A percentile compares a stretch with the other conserved stretches of the same genome.
Evolutionary conservation across 2,888 invertebrate genomes (phyloP).

Genomic region (Dicycla oo): DNA sequence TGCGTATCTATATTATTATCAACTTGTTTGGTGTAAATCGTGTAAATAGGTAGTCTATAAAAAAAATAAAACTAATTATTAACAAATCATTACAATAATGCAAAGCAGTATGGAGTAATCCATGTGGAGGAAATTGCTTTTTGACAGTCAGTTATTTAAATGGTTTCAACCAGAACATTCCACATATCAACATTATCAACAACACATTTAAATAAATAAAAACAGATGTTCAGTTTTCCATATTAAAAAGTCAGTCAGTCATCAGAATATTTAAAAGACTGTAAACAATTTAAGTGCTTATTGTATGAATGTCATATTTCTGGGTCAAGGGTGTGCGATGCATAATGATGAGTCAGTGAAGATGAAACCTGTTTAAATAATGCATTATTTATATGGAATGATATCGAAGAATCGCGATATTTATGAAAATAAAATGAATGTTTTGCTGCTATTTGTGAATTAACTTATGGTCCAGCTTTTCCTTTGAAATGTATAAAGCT

Average conservation of each 20-base stretch:
- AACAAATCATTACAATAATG: background rate
- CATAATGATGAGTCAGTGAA: slow-evolving; percentile 60
- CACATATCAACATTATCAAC: no score
- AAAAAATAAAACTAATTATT: background rate
- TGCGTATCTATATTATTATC: no score
- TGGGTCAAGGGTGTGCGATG: slow-evolving; percentile 56
- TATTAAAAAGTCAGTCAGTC: background rate
- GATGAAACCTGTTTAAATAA: slow-evolving; percentile 54
- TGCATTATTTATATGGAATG: slow-evolving; percentile 9
- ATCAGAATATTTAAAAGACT: slow-evolving; percentile 10
- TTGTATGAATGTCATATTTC: slow-evolving; percentile 53
- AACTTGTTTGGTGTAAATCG: no score
- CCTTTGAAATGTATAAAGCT: no score
- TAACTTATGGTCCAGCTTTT: background rate
- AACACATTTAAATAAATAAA: background rate
- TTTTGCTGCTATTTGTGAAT: background rate
- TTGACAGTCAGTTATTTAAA: background rate
- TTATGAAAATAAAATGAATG: slow-evolving; percentile 2
- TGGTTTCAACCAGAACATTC: background rate
- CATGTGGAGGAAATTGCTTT: background rate
- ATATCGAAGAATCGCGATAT: slow-evolving; percentile 17
- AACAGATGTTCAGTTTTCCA: background rate
- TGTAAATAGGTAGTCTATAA: no score
- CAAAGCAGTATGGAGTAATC: background rate
- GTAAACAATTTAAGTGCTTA: slow-evolving; percentile 12